phyloP scores from a whole-genome alignment of 2,888 invertebrate species.

The Esperia sulphurella region DNA sequence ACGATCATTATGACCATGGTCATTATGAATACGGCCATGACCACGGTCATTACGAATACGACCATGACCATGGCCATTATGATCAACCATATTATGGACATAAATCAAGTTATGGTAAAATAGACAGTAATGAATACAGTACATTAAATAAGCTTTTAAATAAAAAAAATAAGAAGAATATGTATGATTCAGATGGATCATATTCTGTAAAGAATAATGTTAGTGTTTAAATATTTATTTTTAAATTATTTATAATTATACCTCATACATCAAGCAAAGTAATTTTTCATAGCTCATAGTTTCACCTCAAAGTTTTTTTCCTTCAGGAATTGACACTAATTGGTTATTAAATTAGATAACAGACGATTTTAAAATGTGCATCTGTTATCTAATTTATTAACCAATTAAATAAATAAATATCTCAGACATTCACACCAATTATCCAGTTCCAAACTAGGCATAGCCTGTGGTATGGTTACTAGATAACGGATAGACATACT shows the following conservation, averaged over 20 bases:
- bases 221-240: slow-evolving; percentile 1
- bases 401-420: too few species aligned
- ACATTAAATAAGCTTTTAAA: not conserved
- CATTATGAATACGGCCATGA: slow-evolving; percentile 18
- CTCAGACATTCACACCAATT: too few species aligned
- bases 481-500: too few species aligned
- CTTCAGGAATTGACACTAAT: too few species aligned
- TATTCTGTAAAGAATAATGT: slow-evolving; percentile 43
- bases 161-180: slow-evolving; percentile 23
- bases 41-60: slow-evolving; percentile 15
- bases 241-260: not conserved
- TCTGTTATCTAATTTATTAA: too few species aligned
- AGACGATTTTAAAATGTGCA: too few species aligned
- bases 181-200: slow-evolving; percentile 67
- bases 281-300: too few species aligned
- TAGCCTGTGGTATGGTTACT: too few species aligned
- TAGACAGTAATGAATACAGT: slow-evolving; percentile 3
- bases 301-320: too few species aligned
- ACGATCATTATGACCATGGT: slow-evolving; percentile 20
- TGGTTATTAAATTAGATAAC: too few species aligned
- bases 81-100: slow-evolving; percentile 23
- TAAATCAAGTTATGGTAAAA: slow-evolving; percentile 22
- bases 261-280: too few species aligned
- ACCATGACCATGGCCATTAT: slow-evolving; percentile 10
- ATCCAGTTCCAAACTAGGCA: too few species aligned